Evolutionary conservation across 2,113 vertebrate genomes (phyloP).

Genomic region (Pterocles burchelli): DNA sequence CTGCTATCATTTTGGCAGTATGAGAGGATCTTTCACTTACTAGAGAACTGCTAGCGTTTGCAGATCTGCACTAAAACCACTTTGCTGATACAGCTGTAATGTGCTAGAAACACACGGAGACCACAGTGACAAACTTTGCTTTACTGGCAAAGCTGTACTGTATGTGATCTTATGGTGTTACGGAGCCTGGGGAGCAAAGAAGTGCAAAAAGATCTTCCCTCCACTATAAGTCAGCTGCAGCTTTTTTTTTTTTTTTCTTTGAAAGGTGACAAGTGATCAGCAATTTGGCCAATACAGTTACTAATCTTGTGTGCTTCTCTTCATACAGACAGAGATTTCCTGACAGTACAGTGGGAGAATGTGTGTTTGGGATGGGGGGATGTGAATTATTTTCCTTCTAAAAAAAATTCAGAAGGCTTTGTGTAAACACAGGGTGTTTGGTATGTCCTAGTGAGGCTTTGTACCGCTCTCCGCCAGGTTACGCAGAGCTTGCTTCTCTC

Average conservation of each 20-base stretch:
- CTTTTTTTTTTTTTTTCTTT: not conserved
- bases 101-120: not conserved
- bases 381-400: not conserved
- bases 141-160: not conserved
- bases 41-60: slow-evolving; percentile 39
- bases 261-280: not conserved
- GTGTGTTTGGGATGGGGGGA: not conserved
- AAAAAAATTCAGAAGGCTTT: not conserved
- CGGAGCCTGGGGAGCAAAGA: not conserved
- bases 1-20: slow-evolving; percentile 14
- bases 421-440: not conserved
- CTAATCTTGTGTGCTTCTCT: not conserved
- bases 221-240: not conserved
- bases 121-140: not conserved
- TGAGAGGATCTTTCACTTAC: slow-evolving; percentile 20
- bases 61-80: not conserved
- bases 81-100: not conserved
- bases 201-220: not conserved
- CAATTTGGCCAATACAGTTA: not conserved
- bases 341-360: not conserved
- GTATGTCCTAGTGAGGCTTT: not conserved
- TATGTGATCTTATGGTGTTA: not conserved
- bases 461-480: not conserved
- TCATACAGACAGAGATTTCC: not conserved
- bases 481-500: not conserved